Percentiles rank a stretch among this genome's conserved stretches.
These are phyloP conservation scores for Alauda arvensis DNA, from an alignment of 2,797 vertebrate genomes.

Conservation along the genomic window DNA sequence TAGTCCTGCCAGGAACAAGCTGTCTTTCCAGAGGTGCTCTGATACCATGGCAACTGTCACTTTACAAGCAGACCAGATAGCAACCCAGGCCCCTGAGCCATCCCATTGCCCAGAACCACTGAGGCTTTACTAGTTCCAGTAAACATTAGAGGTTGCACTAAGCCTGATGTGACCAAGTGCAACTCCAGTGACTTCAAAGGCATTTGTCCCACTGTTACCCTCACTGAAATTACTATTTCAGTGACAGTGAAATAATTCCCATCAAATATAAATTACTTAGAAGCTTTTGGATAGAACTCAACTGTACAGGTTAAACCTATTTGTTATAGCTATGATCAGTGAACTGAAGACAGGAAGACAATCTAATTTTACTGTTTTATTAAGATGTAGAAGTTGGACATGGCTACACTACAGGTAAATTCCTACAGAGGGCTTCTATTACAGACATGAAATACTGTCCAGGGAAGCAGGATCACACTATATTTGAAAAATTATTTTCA, in stretches of 20 bases:
- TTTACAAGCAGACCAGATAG: not conserved
- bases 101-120: not conserved
- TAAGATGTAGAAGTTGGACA: constrained; percentile 28
- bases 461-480: not conserved
- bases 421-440: not conserved
- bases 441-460: not conserved
- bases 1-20: constrained; percentile 12
- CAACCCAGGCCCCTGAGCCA: not conserved
- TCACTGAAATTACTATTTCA: not conserved
- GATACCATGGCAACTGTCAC: constrained; percentile 26
- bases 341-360: constrained; percentile 17
- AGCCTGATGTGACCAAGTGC: not conserved
- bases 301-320: not conserved
- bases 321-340: not conserved
- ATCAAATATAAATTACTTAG: not conserved
- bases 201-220: not conserved
- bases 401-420: not conserved
- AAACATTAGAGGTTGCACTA: not conserved
- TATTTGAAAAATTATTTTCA: constrained; percentile 13
- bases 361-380: constrained; percentile 42
- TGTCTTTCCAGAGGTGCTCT: not conserved
- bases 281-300: not conserved
- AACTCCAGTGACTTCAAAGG: not conserved
- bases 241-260: not conserved
- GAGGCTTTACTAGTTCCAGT: not conserved